These are phyloP conservation scores for Pararge aegeria DNA, from an alignment of 1,140 invertebrate species.

Conservation along the genomic window DNA sequence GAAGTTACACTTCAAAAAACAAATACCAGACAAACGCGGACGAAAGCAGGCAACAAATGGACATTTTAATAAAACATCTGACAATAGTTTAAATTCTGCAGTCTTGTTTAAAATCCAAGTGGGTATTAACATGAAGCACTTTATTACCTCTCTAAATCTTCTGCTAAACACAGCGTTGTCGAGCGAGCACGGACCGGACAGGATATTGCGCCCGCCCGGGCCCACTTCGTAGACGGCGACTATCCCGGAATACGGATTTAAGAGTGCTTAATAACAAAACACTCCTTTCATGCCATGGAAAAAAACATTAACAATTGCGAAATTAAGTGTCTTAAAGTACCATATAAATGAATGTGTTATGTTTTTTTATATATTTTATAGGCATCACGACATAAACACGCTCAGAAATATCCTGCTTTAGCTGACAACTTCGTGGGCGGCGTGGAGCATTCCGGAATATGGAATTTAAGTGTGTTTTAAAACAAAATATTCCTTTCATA, in stretches of 20 bases:
- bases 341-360: no score
- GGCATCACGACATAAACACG: no score
- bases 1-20: no score
- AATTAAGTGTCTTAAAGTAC: no score
- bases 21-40: no score
- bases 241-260: constrained; percentile 4
- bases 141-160: constrained; percentile 2
- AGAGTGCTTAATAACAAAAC: neutral
- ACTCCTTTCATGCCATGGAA: neutral
- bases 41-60: no score
- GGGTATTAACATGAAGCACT: neutral
- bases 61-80: no score
- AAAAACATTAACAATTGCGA: no score
- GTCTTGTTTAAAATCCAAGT: neutral
- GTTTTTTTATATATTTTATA: no score
- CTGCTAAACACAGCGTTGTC: neutral
- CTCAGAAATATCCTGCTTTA: no score
- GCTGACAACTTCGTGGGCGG: neutral
- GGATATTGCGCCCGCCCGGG: constrained; percentile 6
- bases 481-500: neutral
- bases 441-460: constrained; percentile 1
- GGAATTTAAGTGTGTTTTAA: neutral
- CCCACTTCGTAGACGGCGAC: neutral
- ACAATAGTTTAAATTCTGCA: no score
- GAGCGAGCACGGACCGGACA: constrained; percentile 2